Evolutionary conservation across 2,888 invertebrate species (phyloP), one percentile per base, ranked within the genome.

Genomic region (Phaedon cochleariae): DNA sequence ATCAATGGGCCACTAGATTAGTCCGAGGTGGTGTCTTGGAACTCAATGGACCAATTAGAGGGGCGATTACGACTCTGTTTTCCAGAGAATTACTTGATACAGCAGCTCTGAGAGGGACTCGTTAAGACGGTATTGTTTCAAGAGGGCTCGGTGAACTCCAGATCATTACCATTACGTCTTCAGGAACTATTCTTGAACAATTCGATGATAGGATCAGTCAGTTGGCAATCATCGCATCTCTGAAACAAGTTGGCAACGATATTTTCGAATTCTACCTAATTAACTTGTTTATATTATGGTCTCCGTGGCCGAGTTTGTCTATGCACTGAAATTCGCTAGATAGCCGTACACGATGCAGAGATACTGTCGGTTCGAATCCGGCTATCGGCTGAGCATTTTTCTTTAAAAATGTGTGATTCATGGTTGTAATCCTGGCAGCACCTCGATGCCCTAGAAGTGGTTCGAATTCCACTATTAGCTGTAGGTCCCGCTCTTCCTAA

Each of bases 1-100:
- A 82, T 82, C 82, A 81, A 82, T 82, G 81, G 80, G 76, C 80
- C 80, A 76, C 80, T 75, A 78, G 81, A 82, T 82, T 81, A 81
- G 80, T 78, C 77, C 76, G 77, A 78, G 79, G 80, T 79, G 79
- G 76, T 78, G 77, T 80, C 80, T 80, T 79, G 74, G 76, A 76
- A 74, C 80, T 80, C 80, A 80, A 80, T 81, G 80, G 80, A 77
- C 79, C 81, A 81, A 81, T 82, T 82, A 82, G 80, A 73, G 72
- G 78, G 72, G 73, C 79, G 80, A 79, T 79, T 78, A 77, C 77
- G 74, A 74, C 70, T 71, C 73, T 73, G 74, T 72, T 75, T 73
- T 68, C 68, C 72, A 73, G 73, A 78, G 80, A 81, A 81, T 81
- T 81, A 74, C 80, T 80, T 76, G 78, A 80, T 79, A 79, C 79